A percentile compares a stretch with the other conserved stretches of the same genome.
Evolutionary conservation across 2,888 invertebrate species (phyloP).

Genomic region (Polyploca ridens): DNA sequence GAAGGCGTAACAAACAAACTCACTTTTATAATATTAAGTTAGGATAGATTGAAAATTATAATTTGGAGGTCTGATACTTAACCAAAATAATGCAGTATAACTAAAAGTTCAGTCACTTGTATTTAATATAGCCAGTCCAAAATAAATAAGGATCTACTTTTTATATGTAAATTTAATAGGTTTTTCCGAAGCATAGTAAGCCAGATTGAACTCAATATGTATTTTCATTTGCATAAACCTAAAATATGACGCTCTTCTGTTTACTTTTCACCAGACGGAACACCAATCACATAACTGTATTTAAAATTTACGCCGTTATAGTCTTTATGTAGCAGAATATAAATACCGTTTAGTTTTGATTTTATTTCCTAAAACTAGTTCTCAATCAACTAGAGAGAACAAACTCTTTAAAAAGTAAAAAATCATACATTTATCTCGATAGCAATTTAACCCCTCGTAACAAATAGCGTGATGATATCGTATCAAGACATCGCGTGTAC

Average conservation of each 20-base stretch:
- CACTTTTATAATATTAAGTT: no score
- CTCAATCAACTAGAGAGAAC: background rate
- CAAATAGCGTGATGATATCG: slow-evolving; percentile 53
- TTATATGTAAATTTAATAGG: no score
- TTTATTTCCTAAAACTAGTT: background rate
- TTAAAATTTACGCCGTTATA: background rate
- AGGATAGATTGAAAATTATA: no score
- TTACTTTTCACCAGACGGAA: background rate
- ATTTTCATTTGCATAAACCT: background rate
- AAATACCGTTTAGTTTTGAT: background rate
- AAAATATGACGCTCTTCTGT: background rate
- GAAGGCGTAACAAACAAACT: no score
- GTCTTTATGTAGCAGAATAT: background rate
- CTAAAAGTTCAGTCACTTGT: no score
- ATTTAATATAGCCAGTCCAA: no score
- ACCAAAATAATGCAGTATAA: no score
- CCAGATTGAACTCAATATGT: background rate
- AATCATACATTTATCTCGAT: slow-evolving; percentile 47
- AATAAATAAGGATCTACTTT: no score
- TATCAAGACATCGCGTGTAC: slow-evolving; percentile 62
- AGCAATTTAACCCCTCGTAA: slow-evolving; percentile 52
- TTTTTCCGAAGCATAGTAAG: background rate
- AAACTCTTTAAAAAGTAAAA: slow-evolving; percentile 6
- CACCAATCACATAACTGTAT: background rate
- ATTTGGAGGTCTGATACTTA: no score